Base-by-base conservation (phyloP, 2,888 invertebrate genomes). In the Electrophaes corylata region DNA sequence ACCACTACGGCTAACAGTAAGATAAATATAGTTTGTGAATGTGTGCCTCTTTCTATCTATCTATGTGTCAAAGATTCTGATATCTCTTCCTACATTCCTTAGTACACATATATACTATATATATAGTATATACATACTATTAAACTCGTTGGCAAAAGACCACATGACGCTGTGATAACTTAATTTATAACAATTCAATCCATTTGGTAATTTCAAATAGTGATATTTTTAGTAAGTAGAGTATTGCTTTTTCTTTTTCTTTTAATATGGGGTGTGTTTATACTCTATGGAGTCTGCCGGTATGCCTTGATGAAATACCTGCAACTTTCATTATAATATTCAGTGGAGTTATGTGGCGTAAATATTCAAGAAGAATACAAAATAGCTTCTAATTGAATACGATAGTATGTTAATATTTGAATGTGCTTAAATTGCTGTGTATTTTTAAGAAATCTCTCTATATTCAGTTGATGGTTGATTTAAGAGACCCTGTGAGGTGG, bases 351-450 rank as follows among this genome's bases (percentile, higher is more conserved):
- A 74, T 69, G 68, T 62, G 66, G 71, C 66, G 48, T 67, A 69
- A 70, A 69, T 58, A 69, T 65, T 59, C 51, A 67, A 57, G 54
- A 64, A 70, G 71, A 75, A 76, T 75, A 68, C 65, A 62, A 70
- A 73, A 70, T 68, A 70, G 70, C 69, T 71, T 72, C 66, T 69
- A 74, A 72, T 72, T 70, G 71, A 73, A 76, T 73, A 72, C 67
- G 55, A 68, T 71, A 73, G 66, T 66, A 69, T 70, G 57, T 65
- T 65, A 71, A 76, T 67, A 71, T 75, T 73, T 69, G 67, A 65
- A 4, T 33, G 55, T 62, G 57, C 57, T 39, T 45, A 60, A 58
- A 35, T 58, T 39, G 18, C 48, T 53, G 46, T 65, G 39, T 16
- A 11, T 3, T 19, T 39, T 19, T 16, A 0, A 16, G 8, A 16